Evolutionary conservation across 2,888 invertebrate species (phyloP), one percentile per base, ranked within the genome.

Genomic region (Drosophila rubida): DNA sequence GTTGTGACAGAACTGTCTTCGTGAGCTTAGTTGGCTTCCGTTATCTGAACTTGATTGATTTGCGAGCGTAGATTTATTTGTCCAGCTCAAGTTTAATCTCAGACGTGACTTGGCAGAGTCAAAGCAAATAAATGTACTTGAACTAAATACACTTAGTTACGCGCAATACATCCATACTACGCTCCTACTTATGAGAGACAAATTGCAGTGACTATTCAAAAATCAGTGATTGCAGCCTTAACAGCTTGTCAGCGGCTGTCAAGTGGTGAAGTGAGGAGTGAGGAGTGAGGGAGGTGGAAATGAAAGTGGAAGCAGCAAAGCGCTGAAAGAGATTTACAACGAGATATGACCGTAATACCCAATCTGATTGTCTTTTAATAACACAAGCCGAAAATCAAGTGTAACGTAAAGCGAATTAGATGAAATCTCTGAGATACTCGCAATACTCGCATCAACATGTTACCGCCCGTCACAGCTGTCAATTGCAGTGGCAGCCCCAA

Each of bases 381-480:
- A 75, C 67, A 75, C 75, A 75, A 71, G 72, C 59, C 46, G 53
- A 75, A 75, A 71, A 75, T 75, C 76, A 75, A 75, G 75, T 75
- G 71, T 71, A 75, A 75, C 62, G 71, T 49, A 57, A 75, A 75
- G 74, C 71, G 71, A 75, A 75, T 75, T 67, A 75, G 75, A 75
- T 75, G 67, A 75, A 74, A 74, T 74, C 74, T 71, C 61, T 50
- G 16, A 48, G 58, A 61, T 55, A 70, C n/a, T n/a, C n/a, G n/a
- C 65, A 74, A 74, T 61, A 46, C 64, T 50, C 58, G 70, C 53
- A 74, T 74, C 74, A 75, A 74, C 76, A 68, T 71, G 76, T 75
- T 75, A 75, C 72, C 68, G 74, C 71, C 75, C 76, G 76, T 80
- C 78, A 80, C 73, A 78, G 81, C 84, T 80, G 84, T 80, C 80